A percentile compares a stretch with the other conserved stretches of the same genome.
These are phyloP conservation scores for Andrena chrysosceles DNA, from an alignment of 2,888 invertebrate genomes.

Conservation along the genomic window DNA sequence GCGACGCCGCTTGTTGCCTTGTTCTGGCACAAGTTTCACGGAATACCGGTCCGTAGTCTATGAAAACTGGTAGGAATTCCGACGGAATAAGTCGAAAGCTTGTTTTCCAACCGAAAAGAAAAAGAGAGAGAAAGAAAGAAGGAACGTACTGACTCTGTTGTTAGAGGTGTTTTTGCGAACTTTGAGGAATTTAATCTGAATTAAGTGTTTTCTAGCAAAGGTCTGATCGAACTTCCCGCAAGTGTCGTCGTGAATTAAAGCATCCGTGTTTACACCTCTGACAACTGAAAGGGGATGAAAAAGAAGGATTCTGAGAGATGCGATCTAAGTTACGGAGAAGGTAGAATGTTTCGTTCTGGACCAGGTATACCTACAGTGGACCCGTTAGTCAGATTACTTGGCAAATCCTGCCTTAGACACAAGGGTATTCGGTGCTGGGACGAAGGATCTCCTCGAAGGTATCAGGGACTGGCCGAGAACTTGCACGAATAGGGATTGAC, in stretches of 20 bases:
- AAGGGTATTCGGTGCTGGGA: slow-evolving; percentile 14
- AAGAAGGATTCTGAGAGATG: too few species aligned
- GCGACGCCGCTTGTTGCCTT: background rate
- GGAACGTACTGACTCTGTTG: too few species aligned
- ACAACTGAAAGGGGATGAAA: too few species aligned
- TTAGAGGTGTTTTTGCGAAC: too few species aligned
- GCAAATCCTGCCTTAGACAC: slow-evolving; percentile 17
- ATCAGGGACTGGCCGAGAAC: slow-evolving; percentile 1
- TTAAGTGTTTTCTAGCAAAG: too few species aligned
- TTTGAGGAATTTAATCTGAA: too few species aligned
- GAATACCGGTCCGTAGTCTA: background rate
- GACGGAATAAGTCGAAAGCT: background rate
- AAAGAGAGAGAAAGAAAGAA: too few species aligned
- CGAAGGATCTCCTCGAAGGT: slow-evolving; percentile 8
- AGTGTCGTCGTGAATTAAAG: too few species aligned
- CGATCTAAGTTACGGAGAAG: too few species aligned
- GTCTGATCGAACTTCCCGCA: too few species aligned
- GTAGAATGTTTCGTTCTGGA: too few species aligned
- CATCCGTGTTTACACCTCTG: too few species aligned
- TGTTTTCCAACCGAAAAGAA: background rate
- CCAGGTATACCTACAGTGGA: background rate
- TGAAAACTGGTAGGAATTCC: background rate
- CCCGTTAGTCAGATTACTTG: slow-evolving; percentile 23
- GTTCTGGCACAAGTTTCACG: background rate
- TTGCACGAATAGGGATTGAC: slow-evolving; percentile 13